phyloP scores from a whole-genome alignment of 2,888 invertebrate genomes.

The Callyntrura guangdongensis region DNA sequence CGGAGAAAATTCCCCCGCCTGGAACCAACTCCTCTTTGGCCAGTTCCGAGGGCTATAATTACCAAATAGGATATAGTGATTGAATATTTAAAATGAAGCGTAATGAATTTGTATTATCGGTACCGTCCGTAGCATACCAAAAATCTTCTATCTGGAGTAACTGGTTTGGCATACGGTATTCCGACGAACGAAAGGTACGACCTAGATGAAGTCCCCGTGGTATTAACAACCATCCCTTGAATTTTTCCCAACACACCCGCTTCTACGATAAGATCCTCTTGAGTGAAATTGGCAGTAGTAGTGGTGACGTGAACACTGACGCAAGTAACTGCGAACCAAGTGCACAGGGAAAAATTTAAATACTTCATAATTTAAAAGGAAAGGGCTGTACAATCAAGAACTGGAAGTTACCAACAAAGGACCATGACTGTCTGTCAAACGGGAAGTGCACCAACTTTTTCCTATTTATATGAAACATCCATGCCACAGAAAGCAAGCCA shows the following conservation, averaged over 20 bases:
- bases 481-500: too few relatives aligned
- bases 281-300: too few relatives aligned
- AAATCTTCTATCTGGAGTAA: slow-evolving; percentile 63
- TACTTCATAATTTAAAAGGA: too few relatives aligned
- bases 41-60: slow-evolving; percentile 74
- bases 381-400: too few relatives aligned
- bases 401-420: too few relatives aligned
- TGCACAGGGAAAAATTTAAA: too few relatives aligned
- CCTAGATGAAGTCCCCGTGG: slow-evolving; percentile 8
- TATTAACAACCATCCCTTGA: slow-evolving; percentile 15
- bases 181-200: slow-evolving; percentile 75
- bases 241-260: slow-evolving; percentile 78
- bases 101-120: slow-evolving; percentile 15
- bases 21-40: slow-evolving; percentile 30
- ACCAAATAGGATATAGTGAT: neutral
- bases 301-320: too few relatives aligned
- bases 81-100: neutral
- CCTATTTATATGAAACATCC: too few relatives aligned
- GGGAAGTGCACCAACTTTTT: too few relatives aligned
- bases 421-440: too few relatives aligned
- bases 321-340: too few relatives aligned
- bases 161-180: slow-evolving; percentile 74
- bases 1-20: slow-evolving; percentile 56
- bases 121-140: slow-evolving; percentile 67
- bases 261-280: slow-evolving; percentile 71